Conservation (phyloP, 2,797 vertebrate genomes). For the Syndactyla subalaris region DNA sequence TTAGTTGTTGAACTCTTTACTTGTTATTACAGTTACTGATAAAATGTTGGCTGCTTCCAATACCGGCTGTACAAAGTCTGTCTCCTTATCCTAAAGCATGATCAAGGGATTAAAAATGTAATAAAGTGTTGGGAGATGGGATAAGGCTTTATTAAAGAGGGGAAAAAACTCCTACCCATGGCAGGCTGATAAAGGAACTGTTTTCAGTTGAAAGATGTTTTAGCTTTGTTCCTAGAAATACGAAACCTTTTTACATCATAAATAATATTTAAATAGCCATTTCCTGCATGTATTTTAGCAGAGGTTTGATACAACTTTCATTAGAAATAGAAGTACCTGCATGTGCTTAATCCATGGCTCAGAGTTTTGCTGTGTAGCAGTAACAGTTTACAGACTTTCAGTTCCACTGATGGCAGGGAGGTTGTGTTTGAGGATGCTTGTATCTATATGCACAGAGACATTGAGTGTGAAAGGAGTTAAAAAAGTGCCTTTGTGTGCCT, state of each 20-base stretch:
- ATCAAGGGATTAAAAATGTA: not conserved
- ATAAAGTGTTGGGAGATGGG: not conserved
- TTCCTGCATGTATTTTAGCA: not conserved
- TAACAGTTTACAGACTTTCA: not conserved
- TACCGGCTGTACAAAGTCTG: not conserved
- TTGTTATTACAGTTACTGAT: not conserved
- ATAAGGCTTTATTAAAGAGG: not conserved
- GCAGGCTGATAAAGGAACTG: not conserved
- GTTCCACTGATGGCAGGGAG: not conserved
- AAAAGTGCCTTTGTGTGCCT: not conserved
- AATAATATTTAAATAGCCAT: not conserved
- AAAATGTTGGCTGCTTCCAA: not conserved
- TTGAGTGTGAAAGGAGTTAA: not conserved
- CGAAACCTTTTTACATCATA: not conserved
- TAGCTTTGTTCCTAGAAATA: conserved; percentile 7
- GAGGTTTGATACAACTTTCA: not conserved
- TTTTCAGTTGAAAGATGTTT: not conserved
- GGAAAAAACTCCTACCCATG: not conserved
- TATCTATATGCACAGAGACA: no score
- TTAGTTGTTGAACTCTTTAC: not conserved
- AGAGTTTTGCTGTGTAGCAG: not conserved
- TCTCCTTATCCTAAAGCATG: not conserved
- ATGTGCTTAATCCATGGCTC: not conserved
- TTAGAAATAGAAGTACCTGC: not conserved
- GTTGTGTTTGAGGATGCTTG: not conserved